phyloP scores from a whole-genome alignment of 2,113 vertebrate species.

The Oryzias celebensis region DNA sequence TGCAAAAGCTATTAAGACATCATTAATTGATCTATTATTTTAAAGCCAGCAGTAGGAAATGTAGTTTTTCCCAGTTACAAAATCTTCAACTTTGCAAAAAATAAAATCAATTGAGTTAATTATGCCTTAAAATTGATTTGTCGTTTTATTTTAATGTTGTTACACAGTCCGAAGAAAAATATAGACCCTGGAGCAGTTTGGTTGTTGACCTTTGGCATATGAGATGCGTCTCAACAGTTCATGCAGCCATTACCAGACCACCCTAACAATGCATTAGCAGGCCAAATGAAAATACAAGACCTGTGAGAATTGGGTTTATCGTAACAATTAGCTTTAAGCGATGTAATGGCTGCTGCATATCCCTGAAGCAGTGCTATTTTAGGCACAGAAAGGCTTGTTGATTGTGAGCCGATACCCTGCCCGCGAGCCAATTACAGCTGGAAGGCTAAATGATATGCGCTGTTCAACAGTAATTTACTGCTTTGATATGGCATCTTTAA shows the following conservation, averaged over 20 bases:
- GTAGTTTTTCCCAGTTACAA: too few species aligned
- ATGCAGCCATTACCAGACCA: constrained; percentile 48
- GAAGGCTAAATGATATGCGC: constrained; percentile 34
- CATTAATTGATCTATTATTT: too few species aligned
- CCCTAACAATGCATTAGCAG: constrained; percentile 22
- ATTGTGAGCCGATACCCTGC: constrained; percentile 50
- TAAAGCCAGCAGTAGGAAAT: too few species aligned
- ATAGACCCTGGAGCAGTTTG: too few species aligned
- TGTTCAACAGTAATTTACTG: constrained; percentile 38
- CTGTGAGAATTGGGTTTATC: constrained; percentile 48
- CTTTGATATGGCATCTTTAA: constrained; percentile 56
- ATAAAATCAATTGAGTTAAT: too few species aligned
- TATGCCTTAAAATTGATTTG: too few species aligned
- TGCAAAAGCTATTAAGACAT: too few species aligned
- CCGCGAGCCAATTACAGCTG: constrained; percentile 53
- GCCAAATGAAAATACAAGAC: constrained; percentile 29
- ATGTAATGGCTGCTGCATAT: constrained; percentile 44
- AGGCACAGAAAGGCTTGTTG: constrained; percentile 51
- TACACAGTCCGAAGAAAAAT: too few species aligned
- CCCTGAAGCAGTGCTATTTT: constrained; percentile 42
- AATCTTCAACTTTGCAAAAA: too few species aligned
- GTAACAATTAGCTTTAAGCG: constrained; percentile 42
- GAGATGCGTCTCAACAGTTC: constrained; percentile 23
- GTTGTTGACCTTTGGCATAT: neutral
- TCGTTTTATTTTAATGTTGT: too few species aligned